Evolutionary conservation across 2,113 vertebrate species (phyloP).

Genomic region (Furnarius figulus): DNA sequence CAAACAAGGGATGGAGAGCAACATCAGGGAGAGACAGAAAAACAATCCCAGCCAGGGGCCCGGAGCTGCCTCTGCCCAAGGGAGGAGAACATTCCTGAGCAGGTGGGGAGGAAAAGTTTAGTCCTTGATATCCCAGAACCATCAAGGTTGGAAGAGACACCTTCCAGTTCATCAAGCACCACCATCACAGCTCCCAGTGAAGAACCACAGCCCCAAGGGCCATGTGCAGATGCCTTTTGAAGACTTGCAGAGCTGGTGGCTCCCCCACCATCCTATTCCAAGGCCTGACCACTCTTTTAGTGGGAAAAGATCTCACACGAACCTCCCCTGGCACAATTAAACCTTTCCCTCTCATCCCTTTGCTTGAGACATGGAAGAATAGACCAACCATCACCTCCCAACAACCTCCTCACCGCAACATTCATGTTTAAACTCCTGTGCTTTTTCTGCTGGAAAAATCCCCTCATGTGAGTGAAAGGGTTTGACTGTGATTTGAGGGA

Average conservation of each 20-base stretch:
- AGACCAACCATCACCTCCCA: not conserved
- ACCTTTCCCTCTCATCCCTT: not conserved
- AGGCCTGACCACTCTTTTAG: not conserved
- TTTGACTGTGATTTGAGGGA: not conserved
- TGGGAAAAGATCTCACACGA: not conserved
- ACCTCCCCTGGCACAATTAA: not conserved
- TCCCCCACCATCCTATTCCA: not conserved
- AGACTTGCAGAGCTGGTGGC: not conserved
- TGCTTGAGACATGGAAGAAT: not conserved
- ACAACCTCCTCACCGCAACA: not conserved
- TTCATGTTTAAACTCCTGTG: not conserved
- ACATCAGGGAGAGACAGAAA: not conserved
- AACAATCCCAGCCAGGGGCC: not conserved
- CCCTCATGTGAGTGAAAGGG: not conserved
- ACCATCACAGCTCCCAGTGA: not conserved
- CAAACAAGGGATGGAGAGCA: not conserved
- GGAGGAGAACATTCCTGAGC: not conserved
- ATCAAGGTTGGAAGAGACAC: accelerated
- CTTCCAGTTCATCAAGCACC: not conserved
- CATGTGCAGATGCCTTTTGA: not conserved
- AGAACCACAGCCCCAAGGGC: not conserved
- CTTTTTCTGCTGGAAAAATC: not conserved
- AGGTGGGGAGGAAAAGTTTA: not conserved
- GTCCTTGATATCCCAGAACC: not conserved
- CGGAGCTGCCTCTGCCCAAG: not conserved